Base-by-base conservation (phyloP, 2,113 vertebrate species). In the Datnioides undecimradiatus region DNA sequence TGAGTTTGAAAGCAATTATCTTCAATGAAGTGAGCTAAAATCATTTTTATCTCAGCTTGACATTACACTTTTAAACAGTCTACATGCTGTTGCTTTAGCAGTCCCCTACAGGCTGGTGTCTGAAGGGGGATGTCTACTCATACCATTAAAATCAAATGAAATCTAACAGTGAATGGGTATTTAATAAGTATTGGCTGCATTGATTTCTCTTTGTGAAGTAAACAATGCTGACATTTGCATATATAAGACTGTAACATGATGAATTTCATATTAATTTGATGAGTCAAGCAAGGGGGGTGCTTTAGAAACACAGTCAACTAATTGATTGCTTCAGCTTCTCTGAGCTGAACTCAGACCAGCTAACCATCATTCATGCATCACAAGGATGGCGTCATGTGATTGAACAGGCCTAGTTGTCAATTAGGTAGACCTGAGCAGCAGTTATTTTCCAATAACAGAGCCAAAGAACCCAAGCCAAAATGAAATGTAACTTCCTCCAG, bases 401-500 rank as follows among this genome's bases (percentile, higher is more conserved):
- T 40, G 12, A 71, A 59, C 43, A 78, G 52, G 52, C 36, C 55
- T 12, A 4, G 25, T 36, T 72, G 63, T 76, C 68, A 49, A 5
- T 57, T 41, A 45, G 29, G 8, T 59, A 23, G 14, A 77, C 45
- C 62, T 72, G 29, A 72, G 38, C 60, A 75, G 41, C 29, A 23
- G 25, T 70, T 72, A 62, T 71, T 80, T 82, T 79, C 74, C 60
- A 58, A 65, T 52, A 65, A 45, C 54, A 41, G 34, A 67, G 52
- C 65, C 69, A 87, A 38, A 76, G 10, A 66, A 25, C 33, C 23
- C 10, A 66, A 57, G 52, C 34, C 9, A 34, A 43, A 79, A 49
- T 77, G 68, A 84, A 89, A 70, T 80, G 48, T 48, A 31, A 68
- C 73, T 72, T 85, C 64, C 77, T 65, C 33, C 54, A 27, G 33